A percentile compares a stretch with the other conserved stretches of the same genome.
These are phyloP conservation scores for Zootoca vivipara DNA, from an alignment of 2,113 vertebrate species.

Conservation along the genomic window DNA sequence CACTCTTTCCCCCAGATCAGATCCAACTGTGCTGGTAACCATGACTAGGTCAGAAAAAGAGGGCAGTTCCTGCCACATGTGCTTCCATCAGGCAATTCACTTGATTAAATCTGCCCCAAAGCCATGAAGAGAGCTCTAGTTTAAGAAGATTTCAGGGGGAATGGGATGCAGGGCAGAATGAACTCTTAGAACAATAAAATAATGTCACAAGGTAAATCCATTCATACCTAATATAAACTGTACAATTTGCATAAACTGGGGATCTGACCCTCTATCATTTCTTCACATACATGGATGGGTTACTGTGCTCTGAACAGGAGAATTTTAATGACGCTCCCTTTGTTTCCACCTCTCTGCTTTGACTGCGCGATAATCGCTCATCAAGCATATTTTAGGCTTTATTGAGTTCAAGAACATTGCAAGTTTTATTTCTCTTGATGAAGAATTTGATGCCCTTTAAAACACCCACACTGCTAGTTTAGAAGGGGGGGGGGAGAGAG, in stretches of 20 bases:
- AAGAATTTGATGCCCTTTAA: slow-evolving; percentile 47
- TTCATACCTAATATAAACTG: slow-evolving; percentile 1
- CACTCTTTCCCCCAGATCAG: too few species aligned
- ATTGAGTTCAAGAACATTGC: slow-evolving; percentile 41
- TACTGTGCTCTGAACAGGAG: slow-evolving; percentile 8
- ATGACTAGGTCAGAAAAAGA: too few species aligned
- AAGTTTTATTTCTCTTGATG: slow-evolving; percentile 31
- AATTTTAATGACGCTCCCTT: not conserved
- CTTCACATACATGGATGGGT: not conserved
- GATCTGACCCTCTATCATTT: not conserved
- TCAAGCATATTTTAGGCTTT: slow-evolving; percentile 45
- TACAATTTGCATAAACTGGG: not conserved
- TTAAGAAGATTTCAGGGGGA: too few species aligned
- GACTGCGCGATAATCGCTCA: slow-evolving; percentile 33
- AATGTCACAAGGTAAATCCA: not conserved
- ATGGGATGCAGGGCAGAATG: too few species aligned
- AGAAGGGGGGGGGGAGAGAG: slow-evolving; percentile 22
- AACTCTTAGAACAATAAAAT: not conserved
- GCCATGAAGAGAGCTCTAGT: too few species aligned
- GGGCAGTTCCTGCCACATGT: too few species aligned
- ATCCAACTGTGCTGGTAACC: too few species aligned
- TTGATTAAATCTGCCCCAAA: too few species aligned
- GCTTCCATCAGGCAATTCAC: too few species aligned
- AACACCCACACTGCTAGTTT: slow-evolving; percentile 7
- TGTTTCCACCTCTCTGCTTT: slow-evolving; percentile 16